Conservation (phyloP, 2,888 invertebrate species). For the Megastigmus dorsalis region DNA sequence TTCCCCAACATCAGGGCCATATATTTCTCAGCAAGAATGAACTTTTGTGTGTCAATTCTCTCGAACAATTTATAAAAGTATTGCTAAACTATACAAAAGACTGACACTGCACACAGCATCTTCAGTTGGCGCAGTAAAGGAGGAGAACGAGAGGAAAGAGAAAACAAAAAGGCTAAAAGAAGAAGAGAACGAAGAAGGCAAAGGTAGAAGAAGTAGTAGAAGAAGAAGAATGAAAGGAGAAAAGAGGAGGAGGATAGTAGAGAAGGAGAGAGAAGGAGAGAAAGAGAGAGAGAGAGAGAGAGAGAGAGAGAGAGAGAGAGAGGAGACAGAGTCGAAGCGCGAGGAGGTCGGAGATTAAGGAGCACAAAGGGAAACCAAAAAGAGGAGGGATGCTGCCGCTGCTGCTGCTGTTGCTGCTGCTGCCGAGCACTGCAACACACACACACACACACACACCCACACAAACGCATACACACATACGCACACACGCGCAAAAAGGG, state of each 20-base stretch:
- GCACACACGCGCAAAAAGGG: not conserved
- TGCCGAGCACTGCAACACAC: not conserved
- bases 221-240: too few relatives aligned
- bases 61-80: too few relatives aligned
- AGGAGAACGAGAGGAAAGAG: not conserved
- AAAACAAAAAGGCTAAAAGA: not conserved
- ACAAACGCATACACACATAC: not conserved
- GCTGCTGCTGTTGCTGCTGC: conserved; percentile 1
- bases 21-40: too few relatives aligned
- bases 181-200: not conserved
- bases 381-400: conserved; percentile 19
- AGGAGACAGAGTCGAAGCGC: too few relatives aligned
- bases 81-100: too few relatives aligned
- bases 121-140: not conserved
- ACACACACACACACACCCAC: not conserved
- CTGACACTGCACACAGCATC: too few relatives aligned
- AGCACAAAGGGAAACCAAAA: conserved; percentile 27
- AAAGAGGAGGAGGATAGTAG: not conserved
- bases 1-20: too few relatives aligned
- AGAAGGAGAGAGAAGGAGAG: not conserved
- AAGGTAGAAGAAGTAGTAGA: not conserved
- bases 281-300: not conserved
- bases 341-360: conserved; percentile 32
- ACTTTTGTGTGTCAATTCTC: too few relatives aligned
- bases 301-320: not conserved